Evolutionary conservation across 1,140 invertebrate species (phyloP).

Genomic region (Bombus confusus): DNA sequence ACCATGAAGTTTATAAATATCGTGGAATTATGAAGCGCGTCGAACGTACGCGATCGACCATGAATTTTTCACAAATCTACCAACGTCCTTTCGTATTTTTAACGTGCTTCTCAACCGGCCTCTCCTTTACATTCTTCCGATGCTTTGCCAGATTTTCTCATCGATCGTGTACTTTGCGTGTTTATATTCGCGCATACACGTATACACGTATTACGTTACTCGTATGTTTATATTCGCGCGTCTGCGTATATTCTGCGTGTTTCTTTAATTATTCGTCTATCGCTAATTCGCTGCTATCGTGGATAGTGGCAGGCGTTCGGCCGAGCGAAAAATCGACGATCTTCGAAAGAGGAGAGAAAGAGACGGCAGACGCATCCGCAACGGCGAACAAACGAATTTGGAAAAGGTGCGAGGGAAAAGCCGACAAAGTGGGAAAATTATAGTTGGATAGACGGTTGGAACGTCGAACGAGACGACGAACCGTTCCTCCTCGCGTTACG

Average conservation of each 20-base stretch:
- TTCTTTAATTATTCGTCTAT: not conserved
- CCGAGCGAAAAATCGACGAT: no score
- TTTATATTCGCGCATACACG: not conserved
- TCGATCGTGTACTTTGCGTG: not conserved
- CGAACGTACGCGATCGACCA: conserved; percentile 4
- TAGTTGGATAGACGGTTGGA: conserved; percentile 51
- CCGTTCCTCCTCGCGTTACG: conserved; percentile 82
- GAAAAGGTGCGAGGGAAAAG: not conserved
- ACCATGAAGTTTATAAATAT: conserved; percentile 53
- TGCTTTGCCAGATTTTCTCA: not conserved
- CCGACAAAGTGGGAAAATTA: conserved; percentile 65
- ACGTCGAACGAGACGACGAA: conserved; percentile 72
- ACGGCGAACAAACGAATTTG: conserved; percentile 20
- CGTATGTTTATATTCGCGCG: not conserved
- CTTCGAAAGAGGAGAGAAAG: no score
- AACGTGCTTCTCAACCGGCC: not conserved
- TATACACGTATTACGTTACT: not conserved
- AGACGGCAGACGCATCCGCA: conserved; percentile 23
- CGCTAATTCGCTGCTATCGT: no score
- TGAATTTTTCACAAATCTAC: not conserved
- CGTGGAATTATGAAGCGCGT: conserved; percentile 1
- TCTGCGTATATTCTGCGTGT: not conserved
- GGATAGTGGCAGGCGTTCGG: no score
- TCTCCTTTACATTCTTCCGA: not conserved
- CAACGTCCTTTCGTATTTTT: not conserved